Percentiles rank a stretch among this genome's conserved stretches.
phyloP scores from a whole-genome alignment of 2,888 invertebrate genomes.

The Platynereis dumerilii region DNA sequence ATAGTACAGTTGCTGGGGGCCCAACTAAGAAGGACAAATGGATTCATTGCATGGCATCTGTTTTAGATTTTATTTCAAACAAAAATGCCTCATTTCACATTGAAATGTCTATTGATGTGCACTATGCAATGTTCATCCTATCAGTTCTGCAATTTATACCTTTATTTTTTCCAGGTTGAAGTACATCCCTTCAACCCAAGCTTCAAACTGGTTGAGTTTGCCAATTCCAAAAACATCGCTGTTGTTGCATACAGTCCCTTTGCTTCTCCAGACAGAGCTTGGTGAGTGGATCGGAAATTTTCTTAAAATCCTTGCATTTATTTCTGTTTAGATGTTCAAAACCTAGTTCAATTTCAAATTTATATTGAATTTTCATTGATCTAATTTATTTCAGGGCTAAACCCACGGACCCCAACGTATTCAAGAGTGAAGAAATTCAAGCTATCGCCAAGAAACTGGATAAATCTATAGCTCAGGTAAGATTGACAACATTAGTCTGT shows the following conservation, averaged over 20 bases:
- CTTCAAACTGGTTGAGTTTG: slow-evolving; percentile 4
- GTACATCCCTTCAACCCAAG: slow-evolving; percentile 14
- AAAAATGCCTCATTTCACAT: too few species aligned
- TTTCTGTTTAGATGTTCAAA: too few species aligned
- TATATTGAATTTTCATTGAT: too few species aligned
- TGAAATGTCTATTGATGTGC: too few species aligned
- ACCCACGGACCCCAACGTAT: slow-evolving; percentile 3
- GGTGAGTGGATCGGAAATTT: slow-evolving; percentile 2
- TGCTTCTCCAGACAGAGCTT: slow-evolving; percentile 17
- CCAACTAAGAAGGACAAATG: too few species aligned
- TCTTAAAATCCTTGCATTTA: too few species aligned
- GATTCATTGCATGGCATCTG: too few species aligned
- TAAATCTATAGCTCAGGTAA: not conserved
- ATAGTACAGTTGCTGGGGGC: too few species aligned
- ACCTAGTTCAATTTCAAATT: too few species aligned
- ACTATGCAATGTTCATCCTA: too few species aligned
- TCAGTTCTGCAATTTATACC: too few species aligned
- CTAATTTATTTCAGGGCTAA: not conserved
- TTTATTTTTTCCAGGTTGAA: slow-evolving; percentile 13
- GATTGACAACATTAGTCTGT: not conserved
- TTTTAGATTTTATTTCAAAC: too few species aligned
- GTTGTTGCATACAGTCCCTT: slow-evolving; percentile 18
- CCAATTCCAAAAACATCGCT: slow-evolving; percentile 3
- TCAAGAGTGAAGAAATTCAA: not conserved
- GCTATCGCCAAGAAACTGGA: not conserved